Conservation (phyloP, 2,888 invertebrate genomes). For the Rhagonycha fulva region DNA sequence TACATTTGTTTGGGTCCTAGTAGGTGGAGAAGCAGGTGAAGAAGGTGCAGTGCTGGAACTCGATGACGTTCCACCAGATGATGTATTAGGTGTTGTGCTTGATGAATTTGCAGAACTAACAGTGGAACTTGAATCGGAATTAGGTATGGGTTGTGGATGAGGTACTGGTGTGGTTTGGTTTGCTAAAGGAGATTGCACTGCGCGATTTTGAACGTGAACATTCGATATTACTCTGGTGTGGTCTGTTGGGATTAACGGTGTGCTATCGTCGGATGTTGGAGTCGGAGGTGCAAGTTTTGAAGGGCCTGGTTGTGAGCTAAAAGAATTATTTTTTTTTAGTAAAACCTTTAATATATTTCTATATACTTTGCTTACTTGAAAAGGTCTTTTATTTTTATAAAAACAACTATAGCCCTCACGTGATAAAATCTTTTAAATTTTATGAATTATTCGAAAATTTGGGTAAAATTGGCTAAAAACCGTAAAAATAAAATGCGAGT, state of each 20-base stretch:
- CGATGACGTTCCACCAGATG: constrained; percentile 63
- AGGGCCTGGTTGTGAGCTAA: constrained; percentile 64
- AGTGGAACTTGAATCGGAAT: constrained; percentile 73
- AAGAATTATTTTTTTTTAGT: neutral
- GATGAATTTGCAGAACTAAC: constrained; percentile 72
- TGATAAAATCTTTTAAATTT: too few relatives aligned
- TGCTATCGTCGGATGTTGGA: constrained; percentile 67
- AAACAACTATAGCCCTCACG: too few relatives aligned
- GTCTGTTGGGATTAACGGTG: constrained; percentile 64
- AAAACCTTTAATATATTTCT: neutral
- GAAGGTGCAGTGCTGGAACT: constrained; percentile 75
- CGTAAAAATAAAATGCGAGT: too few relatives aligned
- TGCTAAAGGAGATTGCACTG: constrained; percentile 51
- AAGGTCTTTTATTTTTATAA: too few relatives aligned
- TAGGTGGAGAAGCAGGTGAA: constrained; percentile 69
- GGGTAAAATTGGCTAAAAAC: too few relatives aligned
- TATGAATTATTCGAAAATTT: too few relatives aligned
- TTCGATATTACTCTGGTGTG: constrained; percentile 55
- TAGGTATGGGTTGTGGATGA: constrained; percentile 52
- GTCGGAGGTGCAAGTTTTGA: constrained; percentile 73
- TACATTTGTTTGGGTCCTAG: constrained; percentile 42
- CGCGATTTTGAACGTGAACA: constrained; percentile 45
- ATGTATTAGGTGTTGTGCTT: constrained; percentile 71
- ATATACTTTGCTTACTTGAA: too few relatives aligned
- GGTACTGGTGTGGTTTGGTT: constrained; percentile 48